Percentiles rank a stretch among this genome's conserved stretches.
Evolutionary conservation across 2,113 vertebrate genomes (phyloP).

Genomic region (Phalacrocorax pelagicus): DNA sequence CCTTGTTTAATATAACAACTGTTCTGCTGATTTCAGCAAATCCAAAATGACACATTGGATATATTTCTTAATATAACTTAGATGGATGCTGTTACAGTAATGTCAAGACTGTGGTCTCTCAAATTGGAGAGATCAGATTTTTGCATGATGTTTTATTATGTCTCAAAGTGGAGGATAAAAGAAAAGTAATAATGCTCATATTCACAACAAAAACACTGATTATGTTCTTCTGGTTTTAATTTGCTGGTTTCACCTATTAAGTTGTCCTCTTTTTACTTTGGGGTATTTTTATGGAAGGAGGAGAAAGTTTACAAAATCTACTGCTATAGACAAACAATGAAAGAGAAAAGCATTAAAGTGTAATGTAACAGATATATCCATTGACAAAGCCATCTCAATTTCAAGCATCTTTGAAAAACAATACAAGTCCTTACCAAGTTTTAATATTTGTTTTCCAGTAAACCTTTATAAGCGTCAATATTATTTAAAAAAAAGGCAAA

Average conservation of each 20-base stretch:
- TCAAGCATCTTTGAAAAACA: neutral
- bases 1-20: neutral
- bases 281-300: neutral
- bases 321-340: neutral
- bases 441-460: neutral
- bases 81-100: neutral
- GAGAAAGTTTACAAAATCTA: neutral
- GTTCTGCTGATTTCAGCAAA: neutral
- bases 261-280: neutral
- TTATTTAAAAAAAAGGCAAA: neutral
- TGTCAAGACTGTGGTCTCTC: neutral
- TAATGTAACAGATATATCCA: neutral
- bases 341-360: neutral
- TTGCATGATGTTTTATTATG: neutral
- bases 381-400: neutral
- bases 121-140: neutral
- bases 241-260: neutral
- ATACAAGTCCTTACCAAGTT: neutral
- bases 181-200: neutral
- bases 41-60: neutral
- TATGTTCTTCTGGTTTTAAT: neutral
- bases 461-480: accelerated
- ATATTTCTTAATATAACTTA: neutral
- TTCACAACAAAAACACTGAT: neutral
- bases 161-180: neutral